Evolutionary conservation across 2,113 vertebrate genomes (phyloP), one percentile per base, ranked within the genome.

Genomic region (Crotalus viridis): DNA sequence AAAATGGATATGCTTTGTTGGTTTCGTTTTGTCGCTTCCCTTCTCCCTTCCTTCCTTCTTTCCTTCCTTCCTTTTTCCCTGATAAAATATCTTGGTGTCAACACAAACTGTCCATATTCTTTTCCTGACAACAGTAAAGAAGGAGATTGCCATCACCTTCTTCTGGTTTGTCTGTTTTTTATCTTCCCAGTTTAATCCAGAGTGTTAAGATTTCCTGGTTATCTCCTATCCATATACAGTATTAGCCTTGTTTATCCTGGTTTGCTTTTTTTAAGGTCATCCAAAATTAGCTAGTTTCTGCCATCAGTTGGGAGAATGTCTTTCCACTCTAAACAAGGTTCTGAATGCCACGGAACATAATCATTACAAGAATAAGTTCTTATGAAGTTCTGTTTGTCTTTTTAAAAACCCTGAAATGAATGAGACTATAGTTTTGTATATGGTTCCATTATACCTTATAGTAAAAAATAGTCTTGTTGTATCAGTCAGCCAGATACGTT

Each of bases 21-120:
- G n/a, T 74, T 74, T 74, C 2, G 17, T 74, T 74, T 33, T 74
- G 69, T 74, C 69, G 33, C n/a, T 33, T 33, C 64, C 52, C 19
- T 55, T 57, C 90, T 51, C 48, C 9, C 10, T 24, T 59, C 74
- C 28, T 57, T 43, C 88, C 48, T 10, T 59, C 55, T 10, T 21
- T 56, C n/a, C 24, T 22, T 56, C 57, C 64, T 10, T 19, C 43
- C 28, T 28, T 61, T 57, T 55, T 24, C 24, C 28, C 57, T 28
- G 21, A 92, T 94, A 89, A 88, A 90, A 94, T 96, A 96, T 96
- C 95, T 93, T 96, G 91, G 89, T 88, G 92, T 39, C 69, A 81
- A 19, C 5, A 74, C 39, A 74, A 74, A 39, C 5, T 81, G 69
- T 81, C 69, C 1, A 19, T 81, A 17, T 81, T 39, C 15, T 39